These are phyloP conservation scores for Alexandromys fortis DNA, from an alignment of 2,113 vertebrate genomes.

Conservation along the genomic window DNA sequence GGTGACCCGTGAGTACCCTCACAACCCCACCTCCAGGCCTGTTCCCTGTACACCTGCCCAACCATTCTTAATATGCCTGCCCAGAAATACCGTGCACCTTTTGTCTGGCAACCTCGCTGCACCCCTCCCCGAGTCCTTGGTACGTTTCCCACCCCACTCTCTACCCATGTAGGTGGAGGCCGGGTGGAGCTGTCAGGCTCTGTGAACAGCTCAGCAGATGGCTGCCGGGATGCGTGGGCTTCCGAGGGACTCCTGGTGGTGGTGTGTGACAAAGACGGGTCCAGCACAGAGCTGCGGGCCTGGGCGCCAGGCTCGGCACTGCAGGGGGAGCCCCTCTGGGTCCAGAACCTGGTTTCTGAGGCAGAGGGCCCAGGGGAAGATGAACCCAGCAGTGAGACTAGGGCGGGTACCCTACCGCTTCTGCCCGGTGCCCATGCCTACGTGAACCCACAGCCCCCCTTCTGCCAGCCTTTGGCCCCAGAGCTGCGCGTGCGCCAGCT, in stretches of 20 bases:
- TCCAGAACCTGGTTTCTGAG: background rate
- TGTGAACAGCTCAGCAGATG: background rate
- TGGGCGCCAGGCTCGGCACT: conserved; percentile 57
- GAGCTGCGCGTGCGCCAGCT: conserved; percentile 86
- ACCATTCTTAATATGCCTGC: background rate
- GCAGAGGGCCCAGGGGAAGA: background rate
- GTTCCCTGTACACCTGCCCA: background rate
- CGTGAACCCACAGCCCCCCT: conserved; percentile 84
- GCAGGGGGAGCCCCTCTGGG: conserved; percentile 81
- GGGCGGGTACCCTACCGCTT: conserved; percentile 85
- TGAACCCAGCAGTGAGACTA: conserved; percentile 69
- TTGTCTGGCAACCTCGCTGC: background rate
- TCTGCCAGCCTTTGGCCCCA: conserved; percentile 85
- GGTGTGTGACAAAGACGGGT: conserved; percentile 74
- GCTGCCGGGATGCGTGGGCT: conserved; percentile 87
- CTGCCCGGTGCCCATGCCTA: conserved; percentile 88
- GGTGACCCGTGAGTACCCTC: conserved; percentile 76
- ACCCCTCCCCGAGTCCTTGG: too few species aligned
- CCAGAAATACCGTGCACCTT: background rate
- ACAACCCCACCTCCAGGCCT: background rate
- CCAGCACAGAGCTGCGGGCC: conserved; percentile 77
- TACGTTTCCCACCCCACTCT: background rate
- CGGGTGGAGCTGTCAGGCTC: conserved; percentile 83
- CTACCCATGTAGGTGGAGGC: conserved; percentile 61
- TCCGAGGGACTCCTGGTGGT: conserved; percentile 87